Conservation (phyloP, 2,888 invertebrate species). For the Cinara cedri region DNA sequence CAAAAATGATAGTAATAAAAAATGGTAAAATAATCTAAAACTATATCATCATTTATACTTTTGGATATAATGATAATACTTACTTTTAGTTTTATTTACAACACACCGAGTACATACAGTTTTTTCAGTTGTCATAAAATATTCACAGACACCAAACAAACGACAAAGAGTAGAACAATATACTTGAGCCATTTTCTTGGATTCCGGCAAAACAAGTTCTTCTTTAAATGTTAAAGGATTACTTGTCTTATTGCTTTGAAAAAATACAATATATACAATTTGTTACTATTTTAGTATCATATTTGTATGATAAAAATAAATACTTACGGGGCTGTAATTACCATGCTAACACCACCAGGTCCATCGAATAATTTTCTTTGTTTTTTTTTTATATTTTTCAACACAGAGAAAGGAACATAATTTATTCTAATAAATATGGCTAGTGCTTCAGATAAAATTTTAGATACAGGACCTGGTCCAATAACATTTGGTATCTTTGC, state of each 20-base stretch:
- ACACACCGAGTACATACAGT: not conserved
- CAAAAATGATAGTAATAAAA: too few relatives aligned
- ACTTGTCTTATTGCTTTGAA: not conserved
- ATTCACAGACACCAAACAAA: conserved; percentile 35
- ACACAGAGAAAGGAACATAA: not conserved
- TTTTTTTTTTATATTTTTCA: conserved; percentile 30
- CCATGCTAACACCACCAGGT: conserved; percentile 13
- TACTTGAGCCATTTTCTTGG: conserved; percentile 7
- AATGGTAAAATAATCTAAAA: not conserved
- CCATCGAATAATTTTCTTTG: conserved; percentile 25
- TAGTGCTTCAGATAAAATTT: conserved; percentile 12
- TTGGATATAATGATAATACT: not conserved
- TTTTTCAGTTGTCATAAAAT: conserved; percentile 34
- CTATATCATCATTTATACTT: not conserved
- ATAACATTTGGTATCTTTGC: not conserved
- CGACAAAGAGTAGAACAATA: conserved; percentile 45
- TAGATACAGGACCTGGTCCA: conserved; percentile 37
- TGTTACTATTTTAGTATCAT: not conserved
- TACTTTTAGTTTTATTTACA: not conserved
- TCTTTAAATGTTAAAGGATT: not conserved
- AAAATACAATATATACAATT: not conserved
- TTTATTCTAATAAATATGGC: conserved; percentile 1
- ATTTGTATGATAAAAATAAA: not conserved
- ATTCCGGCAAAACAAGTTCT: conserved; percentile 13
- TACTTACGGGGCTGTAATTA: not conserved